A percentile compares a stretch with the other conserved stretches of the same genome.
Conservation (phyloP, 2,113 vertebrate genomes). For the Atlantisia rogersi region DNA sequence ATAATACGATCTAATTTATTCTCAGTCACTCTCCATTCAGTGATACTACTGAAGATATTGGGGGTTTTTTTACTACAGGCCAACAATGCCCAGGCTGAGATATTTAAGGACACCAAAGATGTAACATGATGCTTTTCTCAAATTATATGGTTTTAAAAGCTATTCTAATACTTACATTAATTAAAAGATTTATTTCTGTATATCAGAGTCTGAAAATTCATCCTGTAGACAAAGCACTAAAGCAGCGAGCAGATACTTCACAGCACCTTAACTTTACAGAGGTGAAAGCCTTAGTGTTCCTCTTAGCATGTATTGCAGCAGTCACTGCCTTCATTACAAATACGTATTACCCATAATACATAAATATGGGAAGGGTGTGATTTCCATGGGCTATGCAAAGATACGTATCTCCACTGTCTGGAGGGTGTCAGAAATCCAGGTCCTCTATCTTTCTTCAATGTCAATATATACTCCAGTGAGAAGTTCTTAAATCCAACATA, state of each 20-base stretch:
- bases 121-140: neutral
- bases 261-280: neutral
- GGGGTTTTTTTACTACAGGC: neutral
- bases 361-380: neutral
- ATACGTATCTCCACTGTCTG: neutral
- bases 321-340: neutral
- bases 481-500: neutral
- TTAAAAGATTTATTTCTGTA: neutral
- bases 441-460: neutral
- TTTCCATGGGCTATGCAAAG: neutral
- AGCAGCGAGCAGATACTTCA: neutral
- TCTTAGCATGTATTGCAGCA: neutral
- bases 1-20: neutral
- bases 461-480: neutral
- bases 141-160: neutral
- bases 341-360: neutral
- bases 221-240: neutral
- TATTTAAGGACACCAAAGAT: neutral
- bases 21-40: neutral
- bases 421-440: neutral
- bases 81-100: neutral
- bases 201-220: neutral
- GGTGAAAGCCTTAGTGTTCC: neutral
- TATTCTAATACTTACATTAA: neutral
- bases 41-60: neutral